These are phyloP conservation scores for Galagoides demidoff DNA, from an alignment of 2,797 vertebrate genomes.

Conservation along the genomic window DNA sequence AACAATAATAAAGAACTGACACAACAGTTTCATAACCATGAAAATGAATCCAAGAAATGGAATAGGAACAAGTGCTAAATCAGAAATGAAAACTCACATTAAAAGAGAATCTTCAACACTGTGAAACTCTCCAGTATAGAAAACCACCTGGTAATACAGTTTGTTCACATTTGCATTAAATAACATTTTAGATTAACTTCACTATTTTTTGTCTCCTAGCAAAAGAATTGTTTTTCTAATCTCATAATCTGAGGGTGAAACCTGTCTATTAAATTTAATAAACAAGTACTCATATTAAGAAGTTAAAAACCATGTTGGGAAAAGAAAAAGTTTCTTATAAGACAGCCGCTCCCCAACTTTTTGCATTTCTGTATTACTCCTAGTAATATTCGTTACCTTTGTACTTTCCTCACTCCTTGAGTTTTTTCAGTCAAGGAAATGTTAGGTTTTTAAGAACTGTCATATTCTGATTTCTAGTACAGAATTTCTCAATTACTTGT, in stretches of 20 bases:
- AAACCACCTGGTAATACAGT: background rate
- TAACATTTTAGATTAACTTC: slow-evolving; percentile 20
- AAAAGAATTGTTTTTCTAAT: background rate
- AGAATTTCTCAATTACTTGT: slow-evolving; percentile 67
- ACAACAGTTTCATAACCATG: background rate
- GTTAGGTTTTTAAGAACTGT: background rate
- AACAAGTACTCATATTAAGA: background rate
- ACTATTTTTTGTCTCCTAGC: background rate
- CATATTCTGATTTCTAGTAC: background rate
- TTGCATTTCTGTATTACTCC: background rate
- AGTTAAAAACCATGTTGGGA: background rate
- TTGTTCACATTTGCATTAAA: slow-evolving; percentile 46
- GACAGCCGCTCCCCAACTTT: background rate
- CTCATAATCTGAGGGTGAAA: background rate
- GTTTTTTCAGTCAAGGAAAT: background rate
- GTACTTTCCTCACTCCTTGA: background rate
- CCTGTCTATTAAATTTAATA: background rate
- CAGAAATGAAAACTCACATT: background rate
- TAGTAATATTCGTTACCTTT: background rate
- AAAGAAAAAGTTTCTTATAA: background rate
- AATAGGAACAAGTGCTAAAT: background rate
- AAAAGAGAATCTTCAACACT: background rate
- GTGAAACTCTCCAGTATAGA: background rate
- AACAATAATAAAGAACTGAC: background rate
- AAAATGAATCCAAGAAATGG: background rate